Percentiles rank a stretch among this genome's conserved stretches.
Evolutionary conservation across 2,113 vertebrate species (phyloP).

Genomic region (Calidris pygmaea): DNA sequence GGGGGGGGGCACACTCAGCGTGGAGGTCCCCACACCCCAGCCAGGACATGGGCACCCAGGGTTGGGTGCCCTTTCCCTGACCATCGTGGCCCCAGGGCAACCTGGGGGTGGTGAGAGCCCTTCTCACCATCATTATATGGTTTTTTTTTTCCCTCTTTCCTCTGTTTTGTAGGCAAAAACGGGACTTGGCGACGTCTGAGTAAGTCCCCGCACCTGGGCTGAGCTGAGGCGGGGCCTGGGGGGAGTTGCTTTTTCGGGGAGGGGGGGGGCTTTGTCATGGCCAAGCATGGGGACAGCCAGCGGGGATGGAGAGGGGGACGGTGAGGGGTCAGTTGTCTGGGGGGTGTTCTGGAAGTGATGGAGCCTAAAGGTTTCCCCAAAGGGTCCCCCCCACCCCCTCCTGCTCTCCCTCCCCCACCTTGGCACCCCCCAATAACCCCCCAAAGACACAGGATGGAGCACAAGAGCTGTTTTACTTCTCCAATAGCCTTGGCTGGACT

Average conservation of each 20-base stretch:
- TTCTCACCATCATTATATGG: too few relatives aligned
- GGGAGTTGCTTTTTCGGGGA: too few relatives aligned
- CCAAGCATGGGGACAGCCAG: too few relatives aligned
- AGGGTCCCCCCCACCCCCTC: too few relatives aligned
- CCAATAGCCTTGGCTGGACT: rapidly evolving
- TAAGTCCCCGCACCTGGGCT: constrained; percentile 58
- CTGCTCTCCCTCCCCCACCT: not conserved
- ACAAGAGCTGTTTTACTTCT: not conserved
- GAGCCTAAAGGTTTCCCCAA: too few relatives aligned
- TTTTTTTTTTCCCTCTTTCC: not conserved
- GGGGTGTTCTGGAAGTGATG: too few relatives aligned
- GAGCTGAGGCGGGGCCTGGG: not conserved
- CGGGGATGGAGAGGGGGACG: too few relatives aligned
- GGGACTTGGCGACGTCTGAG: constrained; percentile 82
- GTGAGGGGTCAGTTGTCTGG: too few relatives aligned
- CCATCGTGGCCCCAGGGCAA: too few relatives aligned
- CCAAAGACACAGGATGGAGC: not conserved
- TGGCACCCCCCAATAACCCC: not conserved
- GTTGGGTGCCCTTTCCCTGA: not conserved
- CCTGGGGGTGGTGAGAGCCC: too few relatives aligned
- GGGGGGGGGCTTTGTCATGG: too few relatives aligned
- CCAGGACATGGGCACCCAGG: not conserved
- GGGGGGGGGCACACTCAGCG: not conserved
- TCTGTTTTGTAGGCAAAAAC: constrained; percentile 70
- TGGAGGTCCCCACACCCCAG: not conserved